These are phyloP conservation scores for Aegotheles bennettii DNA, from an alignment of 2,113 vertebrate genomes.

Conservation along the genomic window DNA sequence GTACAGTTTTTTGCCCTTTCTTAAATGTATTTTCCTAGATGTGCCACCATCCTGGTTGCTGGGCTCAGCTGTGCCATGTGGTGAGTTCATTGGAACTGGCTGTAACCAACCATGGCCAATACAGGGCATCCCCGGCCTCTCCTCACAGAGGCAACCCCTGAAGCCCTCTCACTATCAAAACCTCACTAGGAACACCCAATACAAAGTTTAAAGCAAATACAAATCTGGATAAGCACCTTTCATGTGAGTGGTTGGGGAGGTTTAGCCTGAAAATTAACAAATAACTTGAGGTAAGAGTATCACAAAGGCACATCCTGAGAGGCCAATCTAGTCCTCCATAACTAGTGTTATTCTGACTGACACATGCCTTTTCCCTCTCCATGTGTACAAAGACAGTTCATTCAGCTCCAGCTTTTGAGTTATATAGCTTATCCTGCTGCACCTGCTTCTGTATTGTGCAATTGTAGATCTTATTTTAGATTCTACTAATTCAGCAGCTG, in stretches of 20 bases:
- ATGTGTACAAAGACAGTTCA: not conserved
- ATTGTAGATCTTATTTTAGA: not conserved
- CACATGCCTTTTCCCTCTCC: not conserved
- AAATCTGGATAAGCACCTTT: not conserved
- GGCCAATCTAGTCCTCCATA: not conserved
- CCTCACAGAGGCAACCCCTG: not conserved
- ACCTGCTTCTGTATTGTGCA: not conserved
- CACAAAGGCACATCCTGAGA: not conserved
- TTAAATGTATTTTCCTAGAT: not conserved
- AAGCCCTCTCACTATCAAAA: not conserved
- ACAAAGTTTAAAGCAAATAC: not conserved
- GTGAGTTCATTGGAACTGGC: fast-evolving
- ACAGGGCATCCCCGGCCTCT: too few relatives aligned
- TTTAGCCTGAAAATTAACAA: not conserved
- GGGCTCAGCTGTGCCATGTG: too few relatives aligned
- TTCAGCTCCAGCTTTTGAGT: not conserved
- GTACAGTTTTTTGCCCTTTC: not conserved
- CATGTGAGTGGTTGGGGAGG: not conserved
- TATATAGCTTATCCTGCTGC: not conserved
- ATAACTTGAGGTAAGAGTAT: not conserved
- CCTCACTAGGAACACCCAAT: not conserved
- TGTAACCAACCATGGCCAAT: fast-evolving
- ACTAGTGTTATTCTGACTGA: not conserved
- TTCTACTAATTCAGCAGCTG: not conserved
- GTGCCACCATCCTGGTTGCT: fast-evolving